Conservation (phyloP, 2,888 invertebrate genomes). For the Stenurella melanura region DNA sequence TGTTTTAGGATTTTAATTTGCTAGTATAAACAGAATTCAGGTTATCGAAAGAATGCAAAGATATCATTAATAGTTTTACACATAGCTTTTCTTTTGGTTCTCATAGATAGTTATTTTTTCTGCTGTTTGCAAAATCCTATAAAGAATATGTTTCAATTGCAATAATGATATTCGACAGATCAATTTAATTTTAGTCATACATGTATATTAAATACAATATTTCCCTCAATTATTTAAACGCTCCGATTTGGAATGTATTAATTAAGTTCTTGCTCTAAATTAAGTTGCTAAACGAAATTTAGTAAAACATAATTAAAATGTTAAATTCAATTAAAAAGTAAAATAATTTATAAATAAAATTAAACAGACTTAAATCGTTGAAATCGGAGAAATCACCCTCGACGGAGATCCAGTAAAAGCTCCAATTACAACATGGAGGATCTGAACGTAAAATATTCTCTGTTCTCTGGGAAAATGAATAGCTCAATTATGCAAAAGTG, state of each 20-base stretch:
- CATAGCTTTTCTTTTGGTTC: too few species aligned
- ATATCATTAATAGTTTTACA: too few species aligned
- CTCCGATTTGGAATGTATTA: not conserved
- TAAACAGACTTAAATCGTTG: conserved; percentile 2
- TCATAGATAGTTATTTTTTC: too few species aligned
- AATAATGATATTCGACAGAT: too few species aligned
- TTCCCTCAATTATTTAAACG: not conserved
- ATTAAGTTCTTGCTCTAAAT: not conserved
- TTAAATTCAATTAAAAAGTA: conserved; percentile 5
- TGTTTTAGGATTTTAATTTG: too few species aligned
- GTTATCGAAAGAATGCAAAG: too few species aligned
- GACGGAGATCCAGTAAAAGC: not conserved
- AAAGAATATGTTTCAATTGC: too few species aligned
- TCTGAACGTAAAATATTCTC: conserved; percentile 13
- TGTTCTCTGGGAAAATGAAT: conserved; percentile 25
- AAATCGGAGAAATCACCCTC: conserved; percentile 6
- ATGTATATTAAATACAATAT: too few species aligned
- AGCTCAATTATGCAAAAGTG: conserved; percentile 32
- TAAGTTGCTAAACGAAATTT: not conserved
- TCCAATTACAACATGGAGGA: conserved; percentile 19
- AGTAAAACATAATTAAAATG: not conserved
- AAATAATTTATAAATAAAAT: conserved; percentile 8
- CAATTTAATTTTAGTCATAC: too few species aligned
- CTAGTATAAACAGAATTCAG: too few species aligned
- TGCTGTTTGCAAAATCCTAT: too few species aligned